Conservation (phyloP, 2,888 invertebrate genomes). For the Gymnocheta viridis region DNA sequence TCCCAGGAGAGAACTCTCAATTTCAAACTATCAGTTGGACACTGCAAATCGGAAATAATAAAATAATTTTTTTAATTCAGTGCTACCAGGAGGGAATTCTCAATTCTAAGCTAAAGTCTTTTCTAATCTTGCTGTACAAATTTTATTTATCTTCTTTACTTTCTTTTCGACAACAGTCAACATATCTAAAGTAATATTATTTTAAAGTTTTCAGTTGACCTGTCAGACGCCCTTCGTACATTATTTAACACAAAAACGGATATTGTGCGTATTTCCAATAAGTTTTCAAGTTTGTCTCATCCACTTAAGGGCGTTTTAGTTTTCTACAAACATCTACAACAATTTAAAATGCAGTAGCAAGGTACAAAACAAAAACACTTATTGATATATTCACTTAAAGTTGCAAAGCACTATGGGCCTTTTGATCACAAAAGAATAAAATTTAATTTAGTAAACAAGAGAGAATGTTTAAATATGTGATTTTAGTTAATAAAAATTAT, state of each 20-base stretch:
- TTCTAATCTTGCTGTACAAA: no score
- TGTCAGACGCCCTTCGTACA: constrained; percentile 16
- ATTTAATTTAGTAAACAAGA: background rate
- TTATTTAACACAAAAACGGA: constrained; percentile 2
- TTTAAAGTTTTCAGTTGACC: background rate
- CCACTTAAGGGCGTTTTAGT: constrained; percentile 51
- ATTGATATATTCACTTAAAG: constrained; percentile 36
- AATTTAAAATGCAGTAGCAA: constrained; percentile 38
- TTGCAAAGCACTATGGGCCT: constrained; percentile 37
- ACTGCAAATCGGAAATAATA: no score
- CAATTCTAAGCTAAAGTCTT: no score
- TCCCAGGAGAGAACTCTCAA: no score
- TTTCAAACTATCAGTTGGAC: no score
- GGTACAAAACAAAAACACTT: background rate
- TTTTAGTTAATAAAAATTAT: no score
- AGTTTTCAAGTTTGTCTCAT: constrained; percentile 29
- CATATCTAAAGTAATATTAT: no score
- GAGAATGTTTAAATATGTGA: no score
- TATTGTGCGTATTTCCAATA: constrained; percentile 48
- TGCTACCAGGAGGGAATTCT: no score
- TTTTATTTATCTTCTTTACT: no score
- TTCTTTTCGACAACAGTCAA: no score
- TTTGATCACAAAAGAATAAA: background rate
- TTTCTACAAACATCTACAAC: constrained; percentile 17
- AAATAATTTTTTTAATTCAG: no score